Conservation (phyloP, 2,113 vertebrate genomes). For the Alces alces region DNA sequence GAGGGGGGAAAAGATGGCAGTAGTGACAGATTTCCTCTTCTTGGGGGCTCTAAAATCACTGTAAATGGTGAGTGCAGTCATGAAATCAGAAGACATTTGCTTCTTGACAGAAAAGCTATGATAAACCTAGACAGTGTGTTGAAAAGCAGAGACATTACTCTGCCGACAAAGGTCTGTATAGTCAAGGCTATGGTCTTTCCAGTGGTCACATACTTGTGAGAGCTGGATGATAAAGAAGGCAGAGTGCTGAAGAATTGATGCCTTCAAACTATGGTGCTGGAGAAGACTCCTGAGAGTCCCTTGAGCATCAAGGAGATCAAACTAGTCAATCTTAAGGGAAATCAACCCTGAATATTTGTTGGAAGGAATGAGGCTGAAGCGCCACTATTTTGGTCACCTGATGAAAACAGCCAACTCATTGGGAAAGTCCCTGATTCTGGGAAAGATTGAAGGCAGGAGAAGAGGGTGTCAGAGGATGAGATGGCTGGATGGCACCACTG, state of each 20-base stretch:
- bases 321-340: neutral
- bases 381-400: neutral
- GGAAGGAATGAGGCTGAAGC: neutral
- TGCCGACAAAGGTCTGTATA: neutral
- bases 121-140: neutral
- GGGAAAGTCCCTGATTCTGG: neutral
- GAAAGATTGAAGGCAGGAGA: neutral
- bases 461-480: neutral
- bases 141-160: neutral
- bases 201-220: neutral
- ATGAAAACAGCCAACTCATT: neutral
- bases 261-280: neutral
- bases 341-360: neutral
- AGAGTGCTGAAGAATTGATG: neutral
- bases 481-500: neutral
- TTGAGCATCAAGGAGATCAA: neutral
- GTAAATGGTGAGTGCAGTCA: neutral
- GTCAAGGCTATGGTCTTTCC: neutral
- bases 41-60: neutral
- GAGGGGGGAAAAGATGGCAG: neutral
- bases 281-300: neutral
- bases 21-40: neutral
- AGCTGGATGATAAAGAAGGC: neutral
- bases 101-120: neutral
- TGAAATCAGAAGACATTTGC: neutral